Percentiles rank a stretch among this genome's conserved stretches.
These are phyloP conservation scores for Amphipyra tragopoginis DNA, from an alignment of 2,888 invertebrate species.

Conservation along the genomic window DNA sequence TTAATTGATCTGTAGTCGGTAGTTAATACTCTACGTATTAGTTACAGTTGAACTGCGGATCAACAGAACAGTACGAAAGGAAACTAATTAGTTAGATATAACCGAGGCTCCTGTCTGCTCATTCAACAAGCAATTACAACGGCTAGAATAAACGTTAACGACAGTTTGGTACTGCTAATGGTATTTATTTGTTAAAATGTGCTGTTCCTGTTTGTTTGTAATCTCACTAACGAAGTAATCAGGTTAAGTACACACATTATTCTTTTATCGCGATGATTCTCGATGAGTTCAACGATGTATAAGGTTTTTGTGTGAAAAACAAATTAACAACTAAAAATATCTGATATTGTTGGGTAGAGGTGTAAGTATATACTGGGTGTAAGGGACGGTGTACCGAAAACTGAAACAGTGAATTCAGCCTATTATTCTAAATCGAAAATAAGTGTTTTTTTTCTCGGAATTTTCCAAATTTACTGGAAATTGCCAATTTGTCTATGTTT, in stretches of 20 bases:
- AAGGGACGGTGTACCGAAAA: no score
- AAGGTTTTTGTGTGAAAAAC: slow-evolving; percentile 23
- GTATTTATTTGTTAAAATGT: slow-evolving; percentile 49
- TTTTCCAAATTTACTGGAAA: no score
- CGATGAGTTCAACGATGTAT: not conserved
- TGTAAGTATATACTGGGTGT: no score
- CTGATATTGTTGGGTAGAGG: no score
- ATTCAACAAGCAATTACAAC: slow-evolving; percentile 41
- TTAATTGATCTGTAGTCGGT: slow-evolving; percentile 29
- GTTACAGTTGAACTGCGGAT: slow-evolving; percentile 22
- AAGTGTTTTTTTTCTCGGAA: no score
- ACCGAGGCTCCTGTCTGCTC: slow-evolving; percentile 9
- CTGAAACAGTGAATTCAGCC: no score
- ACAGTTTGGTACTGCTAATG: slow-evolving; percentile 43
- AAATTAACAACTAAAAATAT: not conserved
- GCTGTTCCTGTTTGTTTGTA: slow-evolving; percentile 39
- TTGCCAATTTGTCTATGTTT: no score
- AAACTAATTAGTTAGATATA: slow-evolving; percentile 22
- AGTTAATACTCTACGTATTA: slow-evolving; percentile 20
- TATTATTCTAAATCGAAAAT: no score
- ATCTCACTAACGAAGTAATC: slow-evolving; percentile 52
- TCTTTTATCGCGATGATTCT: slow-evolving; percentile 27
- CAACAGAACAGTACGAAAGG: slow-evolving; percentile 4
- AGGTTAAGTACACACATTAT: slow-evolving; percentile 50
- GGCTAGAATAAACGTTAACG: slow-evolving; percentile 43